Evolutionary conservation across 2,797 vertebrate species (phyloP), one percentile per base, ranked within the genome.

Genomic region (Erethizon dorsatum): DNA sequence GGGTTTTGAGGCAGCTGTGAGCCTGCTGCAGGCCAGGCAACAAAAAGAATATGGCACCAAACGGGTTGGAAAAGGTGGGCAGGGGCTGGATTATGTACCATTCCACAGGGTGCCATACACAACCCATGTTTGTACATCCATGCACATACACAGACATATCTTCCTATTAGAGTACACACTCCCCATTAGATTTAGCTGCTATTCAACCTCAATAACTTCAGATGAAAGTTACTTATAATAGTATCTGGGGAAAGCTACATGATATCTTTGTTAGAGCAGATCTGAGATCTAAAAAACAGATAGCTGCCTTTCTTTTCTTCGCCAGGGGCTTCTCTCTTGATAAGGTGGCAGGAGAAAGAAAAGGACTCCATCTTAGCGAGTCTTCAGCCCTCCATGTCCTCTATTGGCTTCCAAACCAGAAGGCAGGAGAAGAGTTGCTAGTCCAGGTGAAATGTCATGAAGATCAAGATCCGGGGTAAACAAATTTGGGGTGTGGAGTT

Each of bases 141-240:
- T 47, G 63, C 3, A 67, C 2, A n/a, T 9, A 61, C 24, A 82
- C 17, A 67, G 67, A 80, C 15, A 45, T 65, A 63, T 79, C 69
- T 94, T 75, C 47, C 41, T 86, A 45, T 71, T 65, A 88, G n/a
- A 92, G 84, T 73, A 93, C 37, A 93, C 75, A 41, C 3, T 84
- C 11, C 26, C 14, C 28, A 45, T 59, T 78, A 88, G 71, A 82
- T 52, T 78, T 83, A 54, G 45, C 41, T 96, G 45, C 65, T 85
- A 63, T 63, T 90, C 57, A 73, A 79, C 61, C 54, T 85, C 61
- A 88, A 67, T 75, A 73, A 79, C 47, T 93, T 95, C 61, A 79
- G 33, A 63, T 73, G 33, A 20, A 61, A 86, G 22, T 54, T 79
- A 79, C 45, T 91, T 80, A 88, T 31, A 86, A 78, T 45, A 92